These are phyloP conservation scores for Venustoraphidia nigricollis DNA, from an alignment of 2,888 invertebrate species.

Conservation along the genomic window DNA sequence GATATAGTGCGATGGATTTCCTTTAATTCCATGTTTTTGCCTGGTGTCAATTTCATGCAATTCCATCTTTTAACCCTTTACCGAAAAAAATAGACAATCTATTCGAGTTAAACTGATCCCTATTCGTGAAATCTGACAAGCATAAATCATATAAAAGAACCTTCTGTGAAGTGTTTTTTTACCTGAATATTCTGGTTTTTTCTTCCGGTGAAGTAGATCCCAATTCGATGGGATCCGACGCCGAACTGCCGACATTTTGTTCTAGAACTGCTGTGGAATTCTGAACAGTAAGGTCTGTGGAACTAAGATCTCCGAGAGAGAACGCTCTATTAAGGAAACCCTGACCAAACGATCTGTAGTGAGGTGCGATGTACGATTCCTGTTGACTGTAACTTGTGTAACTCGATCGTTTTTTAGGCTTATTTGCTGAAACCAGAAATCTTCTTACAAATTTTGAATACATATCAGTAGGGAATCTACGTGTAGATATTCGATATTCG, in stretches of 20 bases:
- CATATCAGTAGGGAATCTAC: neutral
- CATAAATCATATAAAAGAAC: neutral
- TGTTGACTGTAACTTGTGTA: neutral
- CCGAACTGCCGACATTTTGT: neutral
- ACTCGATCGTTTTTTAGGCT: neutral
- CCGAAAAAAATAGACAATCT: no score
- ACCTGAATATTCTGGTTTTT: constrained; percentile 32
- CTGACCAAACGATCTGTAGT: neutral
- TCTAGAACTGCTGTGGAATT: neutral
- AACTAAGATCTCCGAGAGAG: neutral
- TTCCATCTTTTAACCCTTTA: no score
- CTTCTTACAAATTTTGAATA: neutral
- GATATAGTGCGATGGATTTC: no score
- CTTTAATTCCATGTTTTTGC: no score
- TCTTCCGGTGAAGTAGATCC: constrained; percentile 25
- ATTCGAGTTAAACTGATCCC: no score
- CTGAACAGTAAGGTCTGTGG: neutral
- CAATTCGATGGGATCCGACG: constrained; percentile 10
- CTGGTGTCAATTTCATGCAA: no score
- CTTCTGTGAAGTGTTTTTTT: constrained; percentile 13
- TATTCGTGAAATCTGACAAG: no score
- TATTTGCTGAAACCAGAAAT: neutral
- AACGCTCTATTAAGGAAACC: neutral
- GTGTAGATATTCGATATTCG: no score
- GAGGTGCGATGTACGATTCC: neutral